A percentile compares a stretch with the other conserved stretches of the same genome.
phyloP scores from a whole-genome alignment of 2,888 invertebrate species.

The Bellardia bayeri region DNA sequence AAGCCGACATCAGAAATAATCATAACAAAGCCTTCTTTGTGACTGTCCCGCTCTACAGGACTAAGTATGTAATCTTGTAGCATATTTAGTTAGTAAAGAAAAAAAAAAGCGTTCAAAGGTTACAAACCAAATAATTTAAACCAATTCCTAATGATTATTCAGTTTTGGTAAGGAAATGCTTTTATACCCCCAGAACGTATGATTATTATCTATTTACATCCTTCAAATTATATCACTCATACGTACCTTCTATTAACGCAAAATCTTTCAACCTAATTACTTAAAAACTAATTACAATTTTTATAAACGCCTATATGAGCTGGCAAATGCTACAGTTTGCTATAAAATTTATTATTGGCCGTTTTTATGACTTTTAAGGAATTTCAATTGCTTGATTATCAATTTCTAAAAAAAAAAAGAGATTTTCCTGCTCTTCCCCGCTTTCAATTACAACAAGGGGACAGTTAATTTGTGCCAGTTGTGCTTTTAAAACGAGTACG shows the following conservation, averaged over 20 bases:
- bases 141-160: too few species aligned
- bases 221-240: neutral
- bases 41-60: too few species aligned
- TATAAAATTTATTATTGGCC: constrained; percentile 35
- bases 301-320: neutral
- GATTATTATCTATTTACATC: neutral
- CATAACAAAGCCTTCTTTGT: too few species aligned
- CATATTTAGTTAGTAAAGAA: too few species aligned
- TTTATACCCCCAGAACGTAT: too few species aligned
- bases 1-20: too few species aligned
- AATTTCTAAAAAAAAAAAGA: constrained; percentile 13
- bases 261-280: constrained; percentile 16
- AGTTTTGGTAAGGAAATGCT: too few species aligned
- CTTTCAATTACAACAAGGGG: constrained; percentile 35
- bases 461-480: constrained; percentile 64
- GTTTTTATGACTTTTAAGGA: constrained; percentile 23
- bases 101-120: too few species aligned
- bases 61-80: too few species aligned
- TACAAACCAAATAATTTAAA: too few species aligned
- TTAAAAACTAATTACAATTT: constrained; percentile 32
- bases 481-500: constrained; percentile 48
- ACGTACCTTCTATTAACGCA: neutral
- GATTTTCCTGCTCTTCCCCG: neutral
- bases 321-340: neutral
- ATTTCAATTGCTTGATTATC: constrained; percentile 41